A percentile compares a stretch with the other conserved stretches of the same genome.
Conservation (phyloP, 2,113 vertebrate species). For the Catagonus wagneri region DNA sequence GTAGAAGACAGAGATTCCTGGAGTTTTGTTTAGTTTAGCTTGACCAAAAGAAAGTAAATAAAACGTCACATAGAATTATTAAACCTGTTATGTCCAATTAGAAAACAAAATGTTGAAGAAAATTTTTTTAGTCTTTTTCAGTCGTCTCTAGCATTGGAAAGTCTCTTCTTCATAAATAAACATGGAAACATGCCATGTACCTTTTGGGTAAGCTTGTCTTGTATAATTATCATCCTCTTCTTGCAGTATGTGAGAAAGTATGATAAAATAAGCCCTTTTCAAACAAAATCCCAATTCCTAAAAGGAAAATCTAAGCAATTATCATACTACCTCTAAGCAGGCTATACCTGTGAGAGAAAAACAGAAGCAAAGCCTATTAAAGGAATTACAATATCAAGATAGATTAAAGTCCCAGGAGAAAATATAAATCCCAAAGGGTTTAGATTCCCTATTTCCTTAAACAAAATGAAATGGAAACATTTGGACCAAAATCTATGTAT, state of each 20-base stretch:
- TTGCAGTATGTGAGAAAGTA: background rate
- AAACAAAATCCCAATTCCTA: conserved; percentile 41
- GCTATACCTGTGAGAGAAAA: background rate
- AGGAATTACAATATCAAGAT: background rate
- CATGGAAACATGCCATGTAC: background rate
- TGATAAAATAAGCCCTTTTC: background rate
- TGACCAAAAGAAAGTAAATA: background rate
- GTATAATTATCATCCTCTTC: background rate
- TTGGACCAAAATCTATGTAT: conserved; percentile 25
- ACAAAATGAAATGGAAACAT: conserved; percentile 27
- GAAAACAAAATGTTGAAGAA: conserved; percentile 5
- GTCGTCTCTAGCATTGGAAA: background rate
- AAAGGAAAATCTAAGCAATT: background rate
- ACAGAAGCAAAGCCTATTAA: conserved; percentile 10
- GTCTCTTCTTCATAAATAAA: conserved; percentile 5
- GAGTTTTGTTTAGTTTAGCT: conserved; percentile 49
- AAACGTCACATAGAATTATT: background rate
- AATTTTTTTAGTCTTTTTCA: conserved; percentile 32
- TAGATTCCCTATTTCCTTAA: conserved; percentile 17
- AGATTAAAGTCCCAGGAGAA: conserved; percentile 4
- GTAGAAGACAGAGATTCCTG: background rate
- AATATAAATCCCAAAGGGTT: background rate
- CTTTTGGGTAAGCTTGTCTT: conserved; percentile 4
- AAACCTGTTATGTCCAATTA: background rate
- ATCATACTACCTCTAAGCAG: background rate